Evolutionary conservation across 2,797 vertebrate species (phyloP), one percentile per base, ranked within the genome.

Genomic region (Melanotaenia maccullochi): DNA sequence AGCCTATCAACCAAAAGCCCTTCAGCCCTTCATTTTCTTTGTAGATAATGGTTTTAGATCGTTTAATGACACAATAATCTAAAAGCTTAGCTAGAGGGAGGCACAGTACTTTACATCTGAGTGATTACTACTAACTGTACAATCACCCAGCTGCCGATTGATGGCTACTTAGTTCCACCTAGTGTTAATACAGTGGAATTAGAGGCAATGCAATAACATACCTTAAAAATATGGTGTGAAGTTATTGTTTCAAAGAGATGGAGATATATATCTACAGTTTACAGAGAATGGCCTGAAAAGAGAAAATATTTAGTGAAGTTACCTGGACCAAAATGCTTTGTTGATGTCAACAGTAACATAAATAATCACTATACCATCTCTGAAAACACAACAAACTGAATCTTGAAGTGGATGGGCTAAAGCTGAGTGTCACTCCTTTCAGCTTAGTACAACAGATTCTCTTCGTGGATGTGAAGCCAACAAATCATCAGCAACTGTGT

Each of bases 81-180:
- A 56, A 42, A 20, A 47, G 52, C 60, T 13, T 30, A 11, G 59
- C 24, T 57, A 32, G 1, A 57, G 16, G 20, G 36, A 47, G 77
- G 47, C 13, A 20, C 36, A 33, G 25, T n/a, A 18, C 13, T 25
- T 7, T 60, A 40, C 33, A 52, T 36, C 16, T 22, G 36, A 40
- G 28, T 54, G 32, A 58, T 44, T 60, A 24, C 16, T 14, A 20
- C 18, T 32, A 5, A 7, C 11, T 51, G 35, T 32, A 24, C 33
- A 9, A 28, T 14, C 52, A 28, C 5, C 9, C 18, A 16, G 30
- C 57, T 32, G 42, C 12, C 11, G 28, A 38, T 54, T n/a, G 36
- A 25, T n/a, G 32, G 71, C 20, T 61, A n/a, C 79, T 67, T 85
- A 67, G 79, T 60, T 57, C 89, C 87, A 83, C 65, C 92, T 87